Percentiles rank a stretch among this genome's conserved stretches.
phyloP scores from a whole-genome alignment of 2,113 vertebrate species.

The Oreocharis arfaki region DNA sequence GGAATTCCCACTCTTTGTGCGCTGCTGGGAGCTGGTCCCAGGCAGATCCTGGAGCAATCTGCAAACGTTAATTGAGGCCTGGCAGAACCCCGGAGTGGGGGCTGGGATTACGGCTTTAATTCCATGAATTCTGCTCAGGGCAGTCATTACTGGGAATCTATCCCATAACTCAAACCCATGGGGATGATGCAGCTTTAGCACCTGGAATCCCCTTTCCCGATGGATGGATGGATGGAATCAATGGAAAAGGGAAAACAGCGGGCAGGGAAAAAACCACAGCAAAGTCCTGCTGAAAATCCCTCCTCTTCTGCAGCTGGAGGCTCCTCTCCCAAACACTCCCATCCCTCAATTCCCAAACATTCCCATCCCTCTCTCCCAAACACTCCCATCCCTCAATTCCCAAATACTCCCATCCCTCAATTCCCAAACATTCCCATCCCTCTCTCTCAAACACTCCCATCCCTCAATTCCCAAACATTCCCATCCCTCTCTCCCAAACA shows the following conservation, averaged over 20 bases:
- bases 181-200: background rate
- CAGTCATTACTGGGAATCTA: slow-evolving; percentile 31
- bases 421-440: too few species aligned
- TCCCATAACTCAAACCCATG: background rate
- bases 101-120: slow-evolving; percentile 19
- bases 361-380: background rate
- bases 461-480: too few species aligned
- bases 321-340: background rate
- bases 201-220: background rate
- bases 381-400: background rate
- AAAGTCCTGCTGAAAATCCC: background rate
- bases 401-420: background rate
- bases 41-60: background rate
- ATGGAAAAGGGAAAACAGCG: background rate
- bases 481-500: too few species aligned
- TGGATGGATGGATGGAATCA: background rate
- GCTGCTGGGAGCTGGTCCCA: background rate
- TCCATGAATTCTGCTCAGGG: slow-evolving; percentile 22
- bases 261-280: rapidly evolving
- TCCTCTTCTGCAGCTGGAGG: background rate
- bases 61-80: slow-evolving; percentile 43
- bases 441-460: too few species aligned
- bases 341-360: background rate
- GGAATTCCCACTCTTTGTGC: background rate
- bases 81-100: background rate